Evolutionary conservation across 2,888 invertebrate genomes (phyloP), one percentile per base, ranked within the genome.

Genomic region (Calameuta pallipes): DNA sequence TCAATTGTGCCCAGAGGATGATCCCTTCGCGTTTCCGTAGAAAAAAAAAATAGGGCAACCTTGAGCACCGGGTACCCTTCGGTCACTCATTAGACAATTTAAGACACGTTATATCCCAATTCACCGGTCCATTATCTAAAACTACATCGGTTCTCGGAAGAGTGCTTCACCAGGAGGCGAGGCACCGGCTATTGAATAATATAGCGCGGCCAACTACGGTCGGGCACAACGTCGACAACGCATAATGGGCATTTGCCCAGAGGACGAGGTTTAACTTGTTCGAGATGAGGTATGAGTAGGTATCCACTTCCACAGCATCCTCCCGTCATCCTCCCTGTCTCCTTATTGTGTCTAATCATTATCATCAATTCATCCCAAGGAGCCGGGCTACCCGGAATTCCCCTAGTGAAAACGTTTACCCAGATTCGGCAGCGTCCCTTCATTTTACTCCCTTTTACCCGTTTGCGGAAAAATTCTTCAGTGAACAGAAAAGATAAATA

Each of bases 41-140:
- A 88, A 82, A 82, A 84, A 33, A 15, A 41, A 87, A 84, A 80
- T 85, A 79, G 84, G 80, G 74, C 79, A 86, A 87, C 86, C 86
- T 87, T 88, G 84, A 80, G 73, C 76, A 37, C 73, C 73, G 77
- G 76, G 70, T 87, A 86, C 87, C 88, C 89, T 87, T 88, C 86
- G 88, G 87, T 87, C 88, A 86, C 88, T 88, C 87, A 89, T 91
- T 91, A 91, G 90, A 91, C 85, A 90, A 90, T 91, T 90, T 89
- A 86, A 88, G 88, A 90, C 88, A 89, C 89, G 90, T 90, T 90
- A 90, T 88, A 89, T 87, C 88, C 88, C 86, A 88, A 88, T 89
- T 89, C 87, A 81, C 81, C 82, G 86, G 82, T 87, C 88, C 86
- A 88, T 89, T 90, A 89, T 89, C 84, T 77, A 83, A 85, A 87